Percentiles rank a stretch among this genome's conserved stretches.
phyloP scores from a whole-genome alignment of 1,140 invertebrate species.

The Acromyrmex charruanus region DNA sequence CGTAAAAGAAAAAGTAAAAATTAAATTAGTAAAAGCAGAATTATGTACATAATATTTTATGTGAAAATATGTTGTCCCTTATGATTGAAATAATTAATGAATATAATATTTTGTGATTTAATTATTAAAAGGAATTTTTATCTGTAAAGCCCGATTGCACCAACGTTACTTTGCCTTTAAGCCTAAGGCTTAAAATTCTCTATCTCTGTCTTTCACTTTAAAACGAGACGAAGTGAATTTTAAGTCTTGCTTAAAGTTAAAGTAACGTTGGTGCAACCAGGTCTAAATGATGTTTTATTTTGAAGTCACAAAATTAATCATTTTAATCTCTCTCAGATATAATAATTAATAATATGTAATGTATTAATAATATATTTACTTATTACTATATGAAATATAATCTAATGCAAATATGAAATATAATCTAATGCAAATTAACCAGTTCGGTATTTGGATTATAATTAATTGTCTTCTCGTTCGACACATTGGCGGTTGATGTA shows the following conservation, averaged over 20 bases:
- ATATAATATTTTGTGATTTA: constrained; percentile 13
- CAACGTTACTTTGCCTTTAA: too few relatives aligned
- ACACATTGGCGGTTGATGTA: background rate
- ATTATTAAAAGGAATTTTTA: background rate
- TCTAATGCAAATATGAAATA: too few relatives aligned
- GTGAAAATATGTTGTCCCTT: background rate
- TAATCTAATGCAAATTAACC: background rate
- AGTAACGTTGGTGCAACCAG: too few relatives aligned
- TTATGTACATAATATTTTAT: constrained; percentile 5
- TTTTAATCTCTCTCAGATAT: background rate
- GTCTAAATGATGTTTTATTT: background rate
- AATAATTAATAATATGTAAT: background rate
- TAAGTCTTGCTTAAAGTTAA: too few relatives aligned
- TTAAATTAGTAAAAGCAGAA: background rate
- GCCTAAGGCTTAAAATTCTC: too few relatives aligned
- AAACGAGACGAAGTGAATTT: too few relatives aligned
- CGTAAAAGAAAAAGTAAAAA: background rate
- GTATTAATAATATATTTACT: too few relatives aligned
- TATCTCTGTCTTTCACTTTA: too few relatives aligned
- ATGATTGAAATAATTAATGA: background rate
- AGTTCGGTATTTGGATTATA: background rate
- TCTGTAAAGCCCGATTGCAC: too few relatives aligned
- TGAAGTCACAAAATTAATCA: background rate
- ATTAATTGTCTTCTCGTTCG: constrained; percentile 32
- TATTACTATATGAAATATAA: too few relatives aligned